Percentiles rank a stretch among this genome's conserved stretches.
Evolutionary conservation across 92 coral and sea anemone species (phyloP).

Genomic region (Anthopleura xanthogrammica): DNA sequence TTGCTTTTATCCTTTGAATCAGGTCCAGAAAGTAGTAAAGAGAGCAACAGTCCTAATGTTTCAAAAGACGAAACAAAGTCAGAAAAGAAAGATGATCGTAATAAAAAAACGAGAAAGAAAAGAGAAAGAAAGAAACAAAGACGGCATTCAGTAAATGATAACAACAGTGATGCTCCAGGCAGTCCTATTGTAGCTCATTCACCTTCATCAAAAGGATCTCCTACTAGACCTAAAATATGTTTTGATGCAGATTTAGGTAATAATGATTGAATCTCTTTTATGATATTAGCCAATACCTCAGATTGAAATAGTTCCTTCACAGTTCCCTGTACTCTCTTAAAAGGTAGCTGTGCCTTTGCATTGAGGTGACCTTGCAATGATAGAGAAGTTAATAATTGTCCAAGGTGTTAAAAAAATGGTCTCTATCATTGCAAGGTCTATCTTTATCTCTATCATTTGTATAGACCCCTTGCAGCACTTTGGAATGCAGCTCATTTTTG

Average conservation of each 20-base stretch:
- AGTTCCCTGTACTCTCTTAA: too few species aligned
- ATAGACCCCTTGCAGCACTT: too few species aligned
- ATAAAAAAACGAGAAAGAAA: conserved; percentile 60
- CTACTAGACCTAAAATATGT: conserved; percentile 70
- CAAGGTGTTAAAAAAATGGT: too few species aligned
- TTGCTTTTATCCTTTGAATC: neutral
- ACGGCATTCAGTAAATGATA: conserved; percentile 82
- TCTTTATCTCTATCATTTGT: too few species aligned
- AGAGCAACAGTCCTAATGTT: conserved; percentile 19
- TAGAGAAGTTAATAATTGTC: too few species aligned
- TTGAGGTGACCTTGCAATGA: too few species aligned
- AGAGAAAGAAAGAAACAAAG: conserved; percentile 78
- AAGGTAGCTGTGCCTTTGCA: too few species aligned
- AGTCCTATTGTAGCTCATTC: conserved; percentile 65
- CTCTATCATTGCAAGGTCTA: too few species aligned
- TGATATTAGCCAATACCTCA: too few species aligned
- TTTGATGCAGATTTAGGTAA: conserved; percentile 83
- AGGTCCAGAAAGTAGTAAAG: conserved; percentile 36
- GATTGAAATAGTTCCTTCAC: too few species aligned
- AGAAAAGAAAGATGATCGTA: conserved; percentile 77
- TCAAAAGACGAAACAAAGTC: conserved; percentile 39
- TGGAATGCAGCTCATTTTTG: too few species aligned
- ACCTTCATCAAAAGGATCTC: conserved; percentile 60
- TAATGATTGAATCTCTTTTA: neutral
- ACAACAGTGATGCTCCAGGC: conserved; percentile 79